phyloP scores from a whole-genome alignment of 2,888 invertebrate species.

The Dicycla oo region DNA sequence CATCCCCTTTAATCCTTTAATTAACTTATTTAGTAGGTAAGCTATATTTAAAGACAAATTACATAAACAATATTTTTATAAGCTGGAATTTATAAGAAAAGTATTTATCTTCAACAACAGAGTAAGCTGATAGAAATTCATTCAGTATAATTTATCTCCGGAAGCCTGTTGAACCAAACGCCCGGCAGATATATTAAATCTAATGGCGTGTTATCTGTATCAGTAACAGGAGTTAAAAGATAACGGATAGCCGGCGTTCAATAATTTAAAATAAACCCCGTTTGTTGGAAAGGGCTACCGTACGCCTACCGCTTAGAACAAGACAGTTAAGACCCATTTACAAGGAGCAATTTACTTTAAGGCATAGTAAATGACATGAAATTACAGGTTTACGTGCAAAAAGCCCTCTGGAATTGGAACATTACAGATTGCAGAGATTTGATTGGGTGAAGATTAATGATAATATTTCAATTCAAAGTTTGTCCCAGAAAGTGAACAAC shows the following conservation, averaged over 20 bases:
- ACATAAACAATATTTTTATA: no score
- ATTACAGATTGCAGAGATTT: no score
- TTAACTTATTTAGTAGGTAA: no score
- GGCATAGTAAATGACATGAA: background rate
- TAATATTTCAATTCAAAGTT: no score
- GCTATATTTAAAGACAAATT: no score
- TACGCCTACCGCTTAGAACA: background rate
- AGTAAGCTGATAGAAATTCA: background rate
- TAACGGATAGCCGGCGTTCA: conserved; percentile 26
- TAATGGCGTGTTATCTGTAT: conserved; percentile 41
- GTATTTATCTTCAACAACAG: no score
- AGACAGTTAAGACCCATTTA: conserved; percentile 4
- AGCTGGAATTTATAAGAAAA: no score
- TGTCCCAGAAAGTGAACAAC: no score
- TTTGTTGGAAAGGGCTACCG: background rate
- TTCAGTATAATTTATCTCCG: conserved; percentile 29
- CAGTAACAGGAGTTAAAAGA: conserved; percentile 45
- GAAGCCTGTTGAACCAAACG: conserved; percentile 5
- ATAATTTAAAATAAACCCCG: conserved; percentile 32
- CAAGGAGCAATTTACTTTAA: background rate
- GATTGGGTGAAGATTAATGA: no score
- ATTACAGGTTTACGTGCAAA: no score
- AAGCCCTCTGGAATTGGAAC: no score
- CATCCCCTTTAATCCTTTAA: no score
- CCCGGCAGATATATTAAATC: conserved; percentile 24